Conservation (phyloP, 2,888 invertebrate genomes). For the Gryllus longicercus region DNA sequence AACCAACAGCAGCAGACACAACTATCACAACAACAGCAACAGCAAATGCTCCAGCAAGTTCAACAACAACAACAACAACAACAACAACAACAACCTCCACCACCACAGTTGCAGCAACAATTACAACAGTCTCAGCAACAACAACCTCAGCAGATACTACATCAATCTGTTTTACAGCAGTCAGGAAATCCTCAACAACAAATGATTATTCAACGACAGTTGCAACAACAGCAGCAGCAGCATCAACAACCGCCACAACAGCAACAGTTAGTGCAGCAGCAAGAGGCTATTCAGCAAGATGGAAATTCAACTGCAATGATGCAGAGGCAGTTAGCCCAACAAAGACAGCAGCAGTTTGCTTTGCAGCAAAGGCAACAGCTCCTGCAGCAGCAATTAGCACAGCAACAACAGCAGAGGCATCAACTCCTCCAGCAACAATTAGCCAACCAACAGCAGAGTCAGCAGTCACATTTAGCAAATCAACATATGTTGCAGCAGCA, state of each 20-base stretch:
- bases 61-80: constrained; percentile 35
- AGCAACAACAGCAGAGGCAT: constrained; percentile 44
- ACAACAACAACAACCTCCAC: not conserved
- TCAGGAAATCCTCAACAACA: not conserved
- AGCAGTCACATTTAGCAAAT: constrained; percentile 35
- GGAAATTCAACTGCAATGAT: constrained; percentile 38
- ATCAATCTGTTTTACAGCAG: not conserved
- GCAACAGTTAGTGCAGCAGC: constrained; percentile 48
- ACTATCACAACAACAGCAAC: constrained; percentile 37
- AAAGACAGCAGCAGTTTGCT: constrained; percentile 32
- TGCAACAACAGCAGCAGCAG: constrained; percentile 44
- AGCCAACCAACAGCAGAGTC: constrained; percentile 45
- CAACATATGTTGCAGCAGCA: constrained; percentile 35
- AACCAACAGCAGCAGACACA: constrained; percentile 33
- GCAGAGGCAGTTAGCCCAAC: constrained; percentile 38
- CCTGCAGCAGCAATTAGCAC: constrained; percentile 41
- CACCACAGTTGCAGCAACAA: constrained; percentile 30
- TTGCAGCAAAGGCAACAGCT: constrained; percentile 37
- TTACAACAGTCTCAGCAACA: constrained; percentile 30
- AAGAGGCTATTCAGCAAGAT: constrained; percentile 44
- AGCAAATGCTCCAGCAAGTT: constrained; percentile 47
- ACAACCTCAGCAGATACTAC: constrained; percentile 32
- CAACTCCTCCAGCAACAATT: constrained; percentile 45
- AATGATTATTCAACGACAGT: constrained; percentile 34
- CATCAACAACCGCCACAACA: constrained; percentile 46